phyloP scores from a whole-genome alignment of 2,797 vertebrate species.

The Fistularia tabacaria region DNA sequence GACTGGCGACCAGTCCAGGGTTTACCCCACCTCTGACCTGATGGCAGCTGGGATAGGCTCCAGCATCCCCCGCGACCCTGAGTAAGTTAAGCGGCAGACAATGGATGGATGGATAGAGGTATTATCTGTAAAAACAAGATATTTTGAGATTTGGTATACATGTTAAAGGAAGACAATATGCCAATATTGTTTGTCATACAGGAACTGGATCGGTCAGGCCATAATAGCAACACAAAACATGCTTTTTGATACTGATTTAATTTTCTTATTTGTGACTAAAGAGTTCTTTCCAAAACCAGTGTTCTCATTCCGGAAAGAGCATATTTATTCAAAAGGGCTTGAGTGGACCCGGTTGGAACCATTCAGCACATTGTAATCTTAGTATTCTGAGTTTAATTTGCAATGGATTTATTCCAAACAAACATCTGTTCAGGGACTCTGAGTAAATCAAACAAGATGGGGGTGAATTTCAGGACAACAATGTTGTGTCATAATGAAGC shows the following conservation, averaged over 20 bases:
- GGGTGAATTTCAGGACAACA: constrained; percentile 55
- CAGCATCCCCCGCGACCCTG: no score
- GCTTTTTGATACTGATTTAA: constrained; percentile 39
- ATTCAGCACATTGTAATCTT: constrained; percentile 47
- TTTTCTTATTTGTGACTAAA: constrained; percentile 28
- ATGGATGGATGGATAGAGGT: constrained; percentile 11
- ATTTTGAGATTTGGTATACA: constrained; percentile 9
- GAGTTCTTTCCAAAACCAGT: constrained; percentile 1
- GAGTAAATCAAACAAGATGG: constrained; percentile 73
- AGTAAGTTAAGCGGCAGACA: no score
- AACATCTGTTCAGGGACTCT: constrained; percentile 63
- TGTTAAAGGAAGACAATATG: constrained; percentile 15
- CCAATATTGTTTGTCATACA: constrained; percentile 14
- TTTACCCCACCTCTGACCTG: no score
- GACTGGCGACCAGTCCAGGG: no score
- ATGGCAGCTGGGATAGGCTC: no score
- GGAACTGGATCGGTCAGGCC: constrained; percentile 13
- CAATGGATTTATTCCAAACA: constrained; percentile 66
- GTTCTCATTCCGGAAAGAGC: constrained; percentile 27
- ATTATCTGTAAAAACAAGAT: constrained; percentile 19
- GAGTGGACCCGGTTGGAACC: constrained; percentile 48
- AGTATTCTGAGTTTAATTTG: constrained; percentile 64
- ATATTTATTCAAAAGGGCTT: constrained; percentile 52
- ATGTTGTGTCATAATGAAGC: constrained; percentile 37
- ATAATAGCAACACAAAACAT: constrained; percentile 18